Evolutionary conservation across 2,888 invertebrate genomes (phyloP).

Genomic region (Sphaeridia pumilis): DNA sequence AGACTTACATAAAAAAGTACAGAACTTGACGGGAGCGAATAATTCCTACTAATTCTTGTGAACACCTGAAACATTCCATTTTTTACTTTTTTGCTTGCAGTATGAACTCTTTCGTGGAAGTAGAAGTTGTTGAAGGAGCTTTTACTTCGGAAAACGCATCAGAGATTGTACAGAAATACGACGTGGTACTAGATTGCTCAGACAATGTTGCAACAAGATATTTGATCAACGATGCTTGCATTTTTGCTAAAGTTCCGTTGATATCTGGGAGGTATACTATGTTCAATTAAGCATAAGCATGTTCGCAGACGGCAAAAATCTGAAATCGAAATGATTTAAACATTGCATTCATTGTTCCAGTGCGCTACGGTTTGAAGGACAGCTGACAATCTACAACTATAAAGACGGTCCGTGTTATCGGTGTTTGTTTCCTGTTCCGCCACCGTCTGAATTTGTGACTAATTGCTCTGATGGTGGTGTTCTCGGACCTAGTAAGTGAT

Average conservation of each 20-base stretch:
- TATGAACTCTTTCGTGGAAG: constrained; percentile 56
- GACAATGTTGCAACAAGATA: constrained; percentile 96
- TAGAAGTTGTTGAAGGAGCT: constrained; percentile 56
- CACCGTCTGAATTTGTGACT: constrained; percentile 81
- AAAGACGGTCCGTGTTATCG: constrained; percentile 77
- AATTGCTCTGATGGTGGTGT: constrained; percentile 63
- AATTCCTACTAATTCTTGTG: no score
- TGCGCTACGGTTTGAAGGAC: constrained; percentile 90
- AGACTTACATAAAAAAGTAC: constrained; percentile 50
- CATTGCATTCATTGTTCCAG: no score
- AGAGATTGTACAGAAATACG: constrained; percentile 55
- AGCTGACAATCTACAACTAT: constrained; percentile 63
- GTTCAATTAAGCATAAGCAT: no score
- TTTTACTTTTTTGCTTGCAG: constrained; percentile 42
- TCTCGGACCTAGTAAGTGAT: constrained; percentile 62
- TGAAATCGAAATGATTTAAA: no score
- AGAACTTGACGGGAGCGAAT: constrained; percentile 6
- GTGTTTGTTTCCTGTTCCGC: constrained; percentile 82
- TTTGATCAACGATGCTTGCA: constrained; percentile 85
- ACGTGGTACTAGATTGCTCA: constrained; percentile 80
- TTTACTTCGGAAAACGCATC: constrained; percentile 57
- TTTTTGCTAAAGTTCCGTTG: constrained; percentile 64
- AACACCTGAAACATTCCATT: no score
- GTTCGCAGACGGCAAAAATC: no score
- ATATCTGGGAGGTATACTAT: constrained; percentile 61